Percentiles rank a stretch among this genome's conserved stretches.
phyloP scores from a whole-genome alignment of 2,888 invertebrate species.

The Caenorhabditis becei region DNA sequence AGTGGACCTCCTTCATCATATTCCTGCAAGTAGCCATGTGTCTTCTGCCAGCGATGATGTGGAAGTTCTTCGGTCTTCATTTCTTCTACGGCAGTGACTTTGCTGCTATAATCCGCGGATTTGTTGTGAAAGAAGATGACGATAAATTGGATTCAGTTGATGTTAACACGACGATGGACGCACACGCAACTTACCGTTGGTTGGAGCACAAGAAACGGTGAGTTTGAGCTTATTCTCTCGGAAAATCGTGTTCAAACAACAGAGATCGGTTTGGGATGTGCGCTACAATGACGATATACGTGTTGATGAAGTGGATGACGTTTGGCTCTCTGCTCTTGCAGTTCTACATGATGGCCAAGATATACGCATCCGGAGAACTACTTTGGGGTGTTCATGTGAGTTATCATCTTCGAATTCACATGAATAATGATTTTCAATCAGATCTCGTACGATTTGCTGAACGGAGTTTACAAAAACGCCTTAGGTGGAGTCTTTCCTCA shows the following conservation, averaged over 20 bases:
- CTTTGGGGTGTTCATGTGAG: constrained; percentile 62
- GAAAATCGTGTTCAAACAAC: too few species aligned
- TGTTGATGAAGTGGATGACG: constrained; percentile 48
- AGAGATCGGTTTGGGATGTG: constrained; percentile 44
- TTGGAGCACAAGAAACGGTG: constrained; percentile 44
- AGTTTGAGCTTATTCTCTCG: too few species aligned
- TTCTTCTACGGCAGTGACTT: constrained; percentile 48
- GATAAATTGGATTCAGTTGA: constrained; percentile 28
- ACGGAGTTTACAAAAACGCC: constrained; percentile 37
- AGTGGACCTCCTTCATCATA: constrained; percentile 68
- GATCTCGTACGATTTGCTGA: constrained; percentile 51
- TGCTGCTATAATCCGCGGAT: constrained; percentile 22
- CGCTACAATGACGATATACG: constrained; percentile 50
- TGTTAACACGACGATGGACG: constrained; percentile 33
- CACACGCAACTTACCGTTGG: constrained; percentile 24
- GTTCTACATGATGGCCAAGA: constrained; percentile 45
- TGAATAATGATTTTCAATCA: neutral
- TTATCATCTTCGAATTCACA: neutral
- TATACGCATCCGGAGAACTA: constrained; percentile 40
- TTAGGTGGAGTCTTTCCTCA: constrained; percentile 48
- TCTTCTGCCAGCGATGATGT: constrained; percentile 52
- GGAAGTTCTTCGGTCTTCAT: constrained; percentile 51
- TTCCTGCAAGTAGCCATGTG: constrained; percentile 61
- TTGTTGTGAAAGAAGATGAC: constrained; percentile 32
- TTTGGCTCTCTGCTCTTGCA: constrained; percentile 30